These are phyloP conservation scores for Epizoanthus rinbou DNA, from an alignment of 92 coral and sea anemone species.

Conservation along the genomic window DNA sequence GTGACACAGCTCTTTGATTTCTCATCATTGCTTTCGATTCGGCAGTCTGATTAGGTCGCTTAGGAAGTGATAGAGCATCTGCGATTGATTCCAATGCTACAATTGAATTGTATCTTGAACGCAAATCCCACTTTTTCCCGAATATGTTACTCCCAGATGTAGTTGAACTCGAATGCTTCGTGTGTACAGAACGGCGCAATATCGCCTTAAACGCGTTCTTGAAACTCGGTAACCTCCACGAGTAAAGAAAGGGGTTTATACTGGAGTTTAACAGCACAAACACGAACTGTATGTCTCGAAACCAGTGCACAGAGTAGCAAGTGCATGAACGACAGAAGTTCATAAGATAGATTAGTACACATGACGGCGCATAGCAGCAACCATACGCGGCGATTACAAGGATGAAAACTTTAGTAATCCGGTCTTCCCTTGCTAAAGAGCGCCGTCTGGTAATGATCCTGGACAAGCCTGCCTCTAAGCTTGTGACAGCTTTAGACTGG, in stretches of 20 bases:
- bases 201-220: conserved; percentile 55
- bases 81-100: background rate
- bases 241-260: conserved; percentile 71
- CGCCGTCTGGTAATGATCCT: background rate
- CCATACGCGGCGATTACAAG: conserved; percentile 60
- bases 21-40: background rate
- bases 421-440: conserved; percentile 44
- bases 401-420: conserved; percentile 54
- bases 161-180: background rate
- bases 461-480: conserved; percentile 7
- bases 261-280: conserved; percentile 70
- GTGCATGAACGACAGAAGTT: conserved; percentile 80
- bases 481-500: conserved; percentile 5
- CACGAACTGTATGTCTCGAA: conserved; percentile 82
- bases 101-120: background rate
- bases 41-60: background rate
- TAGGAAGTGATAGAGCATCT: background rate
- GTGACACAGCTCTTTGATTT: conserved; percentile 6
- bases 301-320: conserved; percentile 74
- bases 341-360: conserved; percentile 72
- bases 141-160: conserved; percentile 8
- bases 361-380: conserved; percentile 73
- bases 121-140: conserved; percentile 18
- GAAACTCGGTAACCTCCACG: conserved; percentile 69
- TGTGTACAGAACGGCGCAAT: conserved; percentile 1